These are phyloP conservation scores for Aporophyla lueneburgensis DNA, from an alignment of 2,888 invertebrate genomes.

Conservation along the genomic window DNA sequence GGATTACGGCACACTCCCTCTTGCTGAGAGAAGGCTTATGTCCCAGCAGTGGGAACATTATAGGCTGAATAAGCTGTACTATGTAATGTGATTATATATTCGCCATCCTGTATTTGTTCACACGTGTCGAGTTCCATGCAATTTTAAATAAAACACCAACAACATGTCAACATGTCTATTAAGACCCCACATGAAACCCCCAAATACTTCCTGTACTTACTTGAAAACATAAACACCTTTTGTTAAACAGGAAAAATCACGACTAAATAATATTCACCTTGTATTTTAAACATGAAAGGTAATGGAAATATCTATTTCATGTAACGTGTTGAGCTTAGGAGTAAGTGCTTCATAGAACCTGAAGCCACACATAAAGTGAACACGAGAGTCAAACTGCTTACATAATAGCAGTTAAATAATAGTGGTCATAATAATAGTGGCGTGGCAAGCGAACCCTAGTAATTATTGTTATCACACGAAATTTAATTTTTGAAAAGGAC, in stretches of 20 bases:
- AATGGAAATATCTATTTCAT: neutral
- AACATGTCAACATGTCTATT: neutral
- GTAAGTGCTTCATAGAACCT: neutral
- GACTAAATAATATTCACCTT: neutral
- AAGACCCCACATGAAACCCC: neutral
- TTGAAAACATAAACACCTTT: neutral
- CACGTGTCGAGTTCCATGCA: no score
- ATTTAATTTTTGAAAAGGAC: neutral
- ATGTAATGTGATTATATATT: no score
- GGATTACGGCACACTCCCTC: no score
- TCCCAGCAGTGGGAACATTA: no score
- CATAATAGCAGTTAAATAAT: neutral
- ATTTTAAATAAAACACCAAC: neutral
- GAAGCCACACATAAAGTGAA: neutral
- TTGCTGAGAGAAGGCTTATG: no score
- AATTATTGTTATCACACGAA: neutral
- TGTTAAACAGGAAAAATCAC: neutral
- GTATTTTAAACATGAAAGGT: neutral
- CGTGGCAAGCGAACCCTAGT: no score
- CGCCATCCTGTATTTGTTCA: neutral
- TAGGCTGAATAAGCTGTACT: no score
- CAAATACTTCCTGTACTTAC: neutral
- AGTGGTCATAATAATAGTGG: no score
- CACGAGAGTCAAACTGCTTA: neutral
- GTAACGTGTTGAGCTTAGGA: neutral